Percentiles rank a stretch among this genome's conserved stretches.
Evolutionary conservation across 1,140 invertebrate species (phyloP).

Genomic region (Atta texana): DNA sequence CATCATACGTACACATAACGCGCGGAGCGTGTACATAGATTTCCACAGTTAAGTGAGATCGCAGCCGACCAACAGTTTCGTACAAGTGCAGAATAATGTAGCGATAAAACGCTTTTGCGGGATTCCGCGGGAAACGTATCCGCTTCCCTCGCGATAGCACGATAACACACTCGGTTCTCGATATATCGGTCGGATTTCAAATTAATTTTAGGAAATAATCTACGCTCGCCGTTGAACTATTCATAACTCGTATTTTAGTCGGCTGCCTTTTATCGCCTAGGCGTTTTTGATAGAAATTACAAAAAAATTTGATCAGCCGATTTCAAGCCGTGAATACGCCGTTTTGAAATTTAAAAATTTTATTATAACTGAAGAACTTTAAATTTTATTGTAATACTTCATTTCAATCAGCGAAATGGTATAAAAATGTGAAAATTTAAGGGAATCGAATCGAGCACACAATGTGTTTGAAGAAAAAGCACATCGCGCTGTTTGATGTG

Average conservation of each 20-base stretch:
- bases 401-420: not conserved
- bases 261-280: not conserved
- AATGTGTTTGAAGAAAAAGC: not conserved
- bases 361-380: not conserved
- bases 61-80: not conserved
- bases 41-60: conserved; percentile 19
- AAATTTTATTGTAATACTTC: conserved; percentile 12
- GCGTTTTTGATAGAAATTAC: too few species aligned
- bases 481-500: not conserved
- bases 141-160: not conserved
- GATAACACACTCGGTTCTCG: not conserved
- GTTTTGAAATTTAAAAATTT: conserved; percentile 8
- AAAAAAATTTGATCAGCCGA: not conserved
- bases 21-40: not conserved
- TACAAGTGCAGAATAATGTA: conserved; percentile 33
- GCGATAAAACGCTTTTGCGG: conserved; percentile 44
- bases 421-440: not conserved
- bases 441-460: not conserved
- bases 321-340: not conserved
- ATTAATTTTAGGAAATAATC: conserved; percentile 50
- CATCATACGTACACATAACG: not conserved
- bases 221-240: not conserved
- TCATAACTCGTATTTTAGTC: not conserved
- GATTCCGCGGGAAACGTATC: conserved; percentile 11
- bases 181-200: conserved; percentile 29